A percentile compares a stretch with the other conserved stretches of the same genome.
phyloP scores from a whole-genome alignment of 2,888 invertebrate genomes.

The Ormia ochracea region DNA sequence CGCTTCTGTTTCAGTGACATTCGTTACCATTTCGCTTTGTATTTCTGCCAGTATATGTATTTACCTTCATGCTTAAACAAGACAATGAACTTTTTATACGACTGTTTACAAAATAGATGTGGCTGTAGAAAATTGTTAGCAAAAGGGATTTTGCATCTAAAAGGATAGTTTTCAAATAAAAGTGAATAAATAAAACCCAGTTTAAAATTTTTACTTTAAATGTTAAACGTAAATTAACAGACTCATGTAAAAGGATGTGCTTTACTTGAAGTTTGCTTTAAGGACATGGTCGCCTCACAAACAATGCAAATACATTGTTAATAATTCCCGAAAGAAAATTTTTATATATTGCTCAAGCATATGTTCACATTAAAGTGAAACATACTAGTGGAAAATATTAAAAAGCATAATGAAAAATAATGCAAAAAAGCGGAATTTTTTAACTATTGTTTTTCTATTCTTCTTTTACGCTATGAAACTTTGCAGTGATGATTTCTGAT shows the following conservation, averaged over 20 bases:
- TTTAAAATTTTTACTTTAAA: not conserved
- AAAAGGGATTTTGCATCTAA: not conserved
- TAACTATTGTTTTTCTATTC: not conserved
- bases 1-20: not conserved
- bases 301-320: too few relatives aligned
- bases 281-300: too few relatives aligned
- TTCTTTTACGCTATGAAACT: slow-evolving; percentile 1
- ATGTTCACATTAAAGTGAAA: too few relatives aligned
- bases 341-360: too few relatives aligned
- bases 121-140: not conserved
- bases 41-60: slow-evolving; percentile 48
- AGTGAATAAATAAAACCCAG: not conserved
- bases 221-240: too few relatives aligned
- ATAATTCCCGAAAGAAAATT: too few relatives aligned
- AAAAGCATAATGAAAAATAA: slow-evolving; percentile 7
- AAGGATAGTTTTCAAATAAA: not conserved
- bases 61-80: slow-evolving; percentile 41
- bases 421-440: slow-evolving; percentile 3
- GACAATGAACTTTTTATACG: slow-evolving; percentile 53
- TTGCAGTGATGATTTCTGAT: slow-evolving; percentile 55
- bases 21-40: slow-evolving; percentile 39
- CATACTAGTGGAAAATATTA: too few relatives aligned
- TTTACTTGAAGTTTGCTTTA: not conserved
- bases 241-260: not conserved
- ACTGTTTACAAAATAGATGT: slow-evolving; percentile 19